These are phyloP conservation scores for Heterotis niloticus DNA, from an alignment of 2,113 vertebrate genomes.

Conservation along the genomic window DNA sequence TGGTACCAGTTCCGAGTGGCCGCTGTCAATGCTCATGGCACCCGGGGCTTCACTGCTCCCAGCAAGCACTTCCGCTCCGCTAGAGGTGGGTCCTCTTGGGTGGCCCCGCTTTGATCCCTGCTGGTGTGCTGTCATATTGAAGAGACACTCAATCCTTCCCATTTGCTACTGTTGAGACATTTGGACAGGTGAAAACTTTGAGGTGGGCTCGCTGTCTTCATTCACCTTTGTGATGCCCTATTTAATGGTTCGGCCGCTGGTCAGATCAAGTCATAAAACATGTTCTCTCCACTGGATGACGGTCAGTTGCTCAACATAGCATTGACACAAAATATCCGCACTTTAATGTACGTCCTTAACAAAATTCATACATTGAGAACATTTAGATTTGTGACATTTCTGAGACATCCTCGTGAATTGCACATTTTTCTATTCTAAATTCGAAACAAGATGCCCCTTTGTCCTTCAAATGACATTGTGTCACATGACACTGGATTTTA, in stretches of 20 bases:
- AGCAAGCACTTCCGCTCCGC: conserved; percentile 95
- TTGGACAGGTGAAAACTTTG: conserved; percentile 44
- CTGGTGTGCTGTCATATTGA: conserved; percentile 31
- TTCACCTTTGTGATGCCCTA: conserved; percentile 14
- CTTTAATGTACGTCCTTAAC: background rate
- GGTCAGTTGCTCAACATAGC: background rate
- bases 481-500: no score
- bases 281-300: background rate
- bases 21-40: conserved; percentile 88
- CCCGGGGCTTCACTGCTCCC: conserved; percentile 90
- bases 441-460: no score
- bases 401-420: background rate
- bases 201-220: conserved; percentile 33
- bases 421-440: background rate
- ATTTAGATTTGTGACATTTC: background rate
- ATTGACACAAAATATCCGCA: background rate
- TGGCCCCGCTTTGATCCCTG: conserved; percentile 35
- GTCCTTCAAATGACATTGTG: no score
- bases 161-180: conserved; percentile 32
- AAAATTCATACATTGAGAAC: background rate
- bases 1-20: conserved; percentile 98
- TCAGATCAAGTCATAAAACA: background rate
- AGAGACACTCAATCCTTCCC: conserved; percentile 18
- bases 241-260: conserved; percentile 21
- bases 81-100: conserved; percentile 72